Conservation (phyloP, 2,888 invertebrate species). For the Nymphalis urticae region DNA sequence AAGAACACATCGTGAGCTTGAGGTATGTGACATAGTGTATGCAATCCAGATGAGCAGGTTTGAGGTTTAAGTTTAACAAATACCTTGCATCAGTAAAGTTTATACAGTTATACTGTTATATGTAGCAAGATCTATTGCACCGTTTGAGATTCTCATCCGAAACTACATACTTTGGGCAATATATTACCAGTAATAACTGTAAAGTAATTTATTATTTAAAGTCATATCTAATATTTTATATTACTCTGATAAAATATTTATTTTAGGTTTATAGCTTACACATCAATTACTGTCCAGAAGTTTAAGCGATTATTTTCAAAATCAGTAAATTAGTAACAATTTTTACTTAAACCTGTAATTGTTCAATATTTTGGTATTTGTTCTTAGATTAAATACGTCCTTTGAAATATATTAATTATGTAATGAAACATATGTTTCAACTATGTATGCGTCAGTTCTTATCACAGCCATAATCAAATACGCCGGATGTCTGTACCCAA, state of each 20-base stretch:
- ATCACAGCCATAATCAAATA: conserved; percentile 24
- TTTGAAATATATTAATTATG: not conserved
- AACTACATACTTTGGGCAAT: not conserved
- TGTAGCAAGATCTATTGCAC: not conserved
- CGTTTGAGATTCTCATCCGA: conserved; percentile 1
- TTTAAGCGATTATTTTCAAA: too few relatives aligned
- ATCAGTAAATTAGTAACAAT: too few relatives aligned
- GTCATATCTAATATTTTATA: not conserved
- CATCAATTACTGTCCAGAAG: too few relatives aligned
- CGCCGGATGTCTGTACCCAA: not conserved
- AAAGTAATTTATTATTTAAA: not conserved
- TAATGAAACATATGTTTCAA: not conserved
- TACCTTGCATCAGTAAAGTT: not conserved
- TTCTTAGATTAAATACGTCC: not conserved
- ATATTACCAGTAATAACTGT: not conserved
- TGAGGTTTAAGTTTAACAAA: not conserved
- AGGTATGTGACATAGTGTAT: not conserved
- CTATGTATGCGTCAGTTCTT: conserved; percentile 1
- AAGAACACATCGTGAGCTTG: too few relatives aligned
- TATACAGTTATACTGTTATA: not conserved
- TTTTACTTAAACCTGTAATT: too few relatives aligned
- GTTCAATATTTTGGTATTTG: not conserved
- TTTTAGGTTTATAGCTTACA: not conserved
- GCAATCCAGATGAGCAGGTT: not conserved
- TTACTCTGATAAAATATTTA: conserved; percentile 1